Conservation (phyloP, 1,140 invertebrate species). For the Gryon sp. region DNA sequence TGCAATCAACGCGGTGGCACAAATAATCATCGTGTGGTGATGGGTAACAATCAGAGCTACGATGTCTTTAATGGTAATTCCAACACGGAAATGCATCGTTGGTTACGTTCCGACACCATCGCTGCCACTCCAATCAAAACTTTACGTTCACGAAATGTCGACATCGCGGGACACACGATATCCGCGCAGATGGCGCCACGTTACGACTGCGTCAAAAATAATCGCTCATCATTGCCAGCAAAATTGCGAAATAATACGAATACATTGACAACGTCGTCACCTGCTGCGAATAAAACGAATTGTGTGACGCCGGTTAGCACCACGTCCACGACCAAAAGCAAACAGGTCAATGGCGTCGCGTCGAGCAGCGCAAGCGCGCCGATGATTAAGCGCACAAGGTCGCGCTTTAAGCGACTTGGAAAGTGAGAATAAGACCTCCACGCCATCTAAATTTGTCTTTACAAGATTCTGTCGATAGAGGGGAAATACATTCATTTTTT, state of each 20-base stretch:
- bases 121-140: constrained; percentile 76
- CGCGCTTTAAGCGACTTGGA: constrained; percentile 75
- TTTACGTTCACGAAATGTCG: constrained; percentile 75
- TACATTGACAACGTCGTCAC: constrained; percentile 15
- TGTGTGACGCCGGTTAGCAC: constrained; percentile 38
- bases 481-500: too few relatives aligned
- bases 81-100: constrained; percentile 68
- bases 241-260: constrained; percentile 58
- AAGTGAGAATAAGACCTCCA: constrained; percentile 67
- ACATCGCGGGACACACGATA: constrained; percentile 74
- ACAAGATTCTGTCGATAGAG: too few relatives aligned
- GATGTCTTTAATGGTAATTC: constrained; percentile 5
- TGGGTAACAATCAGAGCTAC: constrained; percentile 19
- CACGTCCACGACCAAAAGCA: constrained; percentile 52
- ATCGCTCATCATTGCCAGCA: constrained; percentile 65
- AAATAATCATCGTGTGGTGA: constrained; percentile 26
- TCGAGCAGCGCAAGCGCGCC: constrained; percentile 35
- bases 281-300: constrained; percentile 20
- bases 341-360: constrained; percentile 61
- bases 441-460: too few relatives aligned
- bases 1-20: neutral
- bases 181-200: constrained; percentile 73
- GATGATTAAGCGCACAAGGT: constrained; percentile 67
- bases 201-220: constrained; percentile 72
- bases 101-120: constrained; percentile 77